Conservation (phyloP, 1,140 invertebrate genomes). For the Pinna nobilis region DNA sequence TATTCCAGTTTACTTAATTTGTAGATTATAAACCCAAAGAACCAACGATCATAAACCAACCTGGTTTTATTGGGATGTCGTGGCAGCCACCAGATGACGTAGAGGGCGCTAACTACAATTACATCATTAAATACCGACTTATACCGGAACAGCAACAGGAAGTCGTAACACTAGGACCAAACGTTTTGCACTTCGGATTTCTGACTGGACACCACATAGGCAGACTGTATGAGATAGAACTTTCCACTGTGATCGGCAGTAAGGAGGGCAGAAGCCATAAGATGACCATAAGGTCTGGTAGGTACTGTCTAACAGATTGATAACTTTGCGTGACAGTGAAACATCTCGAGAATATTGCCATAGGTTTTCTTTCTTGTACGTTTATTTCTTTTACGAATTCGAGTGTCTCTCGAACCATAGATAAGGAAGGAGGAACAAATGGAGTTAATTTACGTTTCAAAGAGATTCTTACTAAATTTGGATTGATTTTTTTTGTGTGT, state of each 20-base stretch:
- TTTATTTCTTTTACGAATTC: no score
- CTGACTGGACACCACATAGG: conserved; percentile 22
- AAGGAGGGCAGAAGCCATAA: conserved; percentile 1
- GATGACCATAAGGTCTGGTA: conserved; percentile 27
- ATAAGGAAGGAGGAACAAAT: no score
- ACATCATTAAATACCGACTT: conserved; percentile 26
- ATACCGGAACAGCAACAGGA: conserved; percentile 11
- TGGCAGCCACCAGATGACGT: conserved; percentile 30
- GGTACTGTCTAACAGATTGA: no score
- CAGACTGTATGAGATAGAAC: conserved; percentile 22
- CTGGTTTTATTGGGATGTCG: conserved; percentile 16
- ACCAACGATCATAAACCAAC: conserved; percentile 2
- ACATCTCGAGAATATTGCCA: no score
- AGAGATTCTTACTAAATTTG: no score
- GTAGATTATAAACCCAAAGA: conserved; percentile 2
- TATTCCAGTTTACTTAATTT: neutral
- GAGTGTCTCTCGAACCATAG: no score
- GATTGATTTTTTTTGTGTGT: no score
- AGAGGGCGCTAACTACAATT: neutral
- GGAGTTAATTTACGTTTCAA: no score
- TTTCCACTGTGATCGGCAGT: conserved; percentile 1
- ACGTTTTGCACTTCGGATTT: conserved; percentile 4
- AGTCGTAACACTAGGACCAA: conserved; percentile 8
- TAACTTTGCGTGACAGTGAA: no score
- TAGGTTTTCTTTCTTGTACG: no score